Evolutionary conservation across 2,113 vertebrate genomes (phyloP), one percentile per base, ranked within the genome.

Genomic region (Recurvirostra avosetta): DNA sequence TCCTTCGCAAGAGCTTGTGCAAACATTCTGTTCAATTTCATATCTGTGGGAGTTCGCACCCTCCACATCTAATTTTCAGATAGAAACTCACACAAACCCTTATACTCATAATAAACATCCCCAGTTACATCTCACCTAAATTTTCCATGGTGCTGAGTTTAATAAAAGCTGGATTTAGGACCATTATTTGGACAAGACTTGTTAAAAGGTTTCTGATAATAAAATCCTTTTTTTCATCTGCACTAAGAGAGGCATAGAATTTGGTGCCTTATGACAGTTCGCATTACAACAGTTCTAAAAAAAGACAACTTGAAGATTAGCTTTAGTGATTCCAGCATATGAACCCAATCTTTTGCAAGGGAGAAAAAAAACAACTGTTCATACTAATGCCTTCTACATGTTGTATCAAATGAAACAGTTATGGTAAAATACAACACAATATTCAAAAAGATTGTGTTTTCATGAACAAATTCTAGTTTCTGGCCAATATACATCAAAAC

Each of bases 151-250:
- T 61, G 67, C 49, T 36, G 43, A 92, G 50, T 92, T 96, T 80
- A 93, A 96, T 86, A 93, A 88, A 94, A 90, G 22, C 18, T 88
- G 78, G 86, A 92, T 96, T 94, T 83, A 93, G 80, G 23, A 77
- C 43, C 52, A 25, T 68, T 91, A 89, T 72, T 90, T 93, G 40
- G 53, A 77, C 16, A 95, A 74, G 55, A 78, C 49, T 45, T 86
- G 26, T 77, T 78, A 56, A 79, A 80, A 43, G 27, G 5, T 86
- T 83, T 76, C 56, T 83, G 75, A 58, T 58, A 77, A 83, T 65
- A 19, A 82, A 50, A 78, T 26, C 7, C 3, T 23, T 81, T 62
- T 62, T 75, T 20, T 78, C n/a, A 73, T 72, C 81, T 66, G 59
- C n/a, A 38, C 10, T 47, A 29, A 56, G 38, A 78, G 34, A 73